Conservation (phyloP, 2,797 vertebrate genomes). For the Melopsittacus undulatus region DNA sequence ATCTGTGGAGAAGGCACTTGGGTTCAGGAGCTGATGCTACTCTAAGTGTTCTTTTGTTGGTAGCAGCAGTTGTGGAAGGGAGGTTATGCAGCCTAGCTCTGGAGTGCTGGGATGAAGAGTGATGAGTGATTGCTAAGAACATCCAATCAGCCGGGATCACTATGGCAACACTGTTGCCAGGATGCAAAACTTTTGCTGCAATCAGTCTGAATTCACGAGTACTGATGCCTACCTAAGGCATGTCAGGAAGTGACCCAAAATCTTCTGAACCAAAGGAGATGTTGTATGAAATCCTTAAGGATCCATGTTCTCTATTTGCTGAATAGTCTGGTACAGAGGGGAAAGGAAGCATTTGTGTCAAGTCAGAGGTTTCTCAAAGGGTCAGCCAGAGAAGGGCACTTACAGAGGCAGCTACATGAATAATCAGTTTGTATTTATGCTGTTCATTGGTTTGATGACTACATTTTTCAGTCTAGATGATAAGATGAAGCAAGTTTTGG, state of each 20-base stretch:
- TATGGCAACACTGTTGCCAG: conserved; percentile 83
- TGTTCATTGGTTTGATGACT: neutral
- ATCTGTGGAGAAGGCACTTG: neutral
- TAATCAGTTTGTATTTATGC: neutral
- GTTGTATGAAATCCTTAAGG: neutral
- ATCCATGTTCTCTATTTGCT: neutral
- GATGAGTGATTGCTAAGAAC: conserved; percentile 83
- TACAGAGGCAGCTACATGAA: neutral
- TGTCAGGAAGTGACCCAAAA: neutral
- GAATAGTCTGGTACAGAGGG: neutral
- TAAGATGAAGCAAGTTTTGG: neutral
- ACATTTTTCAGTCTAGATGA: neutral
- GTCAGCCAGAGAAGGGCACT: neutral
- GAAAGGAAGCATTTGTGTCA: neutral
- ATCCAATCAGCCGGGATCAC: conserved; percentile 75
- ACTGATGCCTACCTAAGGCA: conserved; percentile 24
- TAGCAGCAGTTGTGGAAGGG: conserved; percentile 17
- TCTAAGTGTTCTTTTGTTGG: neutral
- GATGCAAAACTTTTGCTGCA: conserved; percentile 67
- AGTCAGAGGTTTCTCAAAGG: neutral
- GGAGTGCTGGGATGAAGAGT: conserved; percentile 56
- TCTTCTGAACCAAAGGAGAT: neutral
- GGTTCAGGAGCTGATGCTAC: neutral
- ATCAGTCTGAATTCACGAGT: conserved; percentile 61
- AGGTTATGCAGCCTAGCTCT: conserved; percentile 46